Percentiles rank a stretch among this genome's conserved stretches.
phyloP scores from a whole-genome alignment of 92 coral and sea anemone genomes.

The Phenganax marumi region DNA sequence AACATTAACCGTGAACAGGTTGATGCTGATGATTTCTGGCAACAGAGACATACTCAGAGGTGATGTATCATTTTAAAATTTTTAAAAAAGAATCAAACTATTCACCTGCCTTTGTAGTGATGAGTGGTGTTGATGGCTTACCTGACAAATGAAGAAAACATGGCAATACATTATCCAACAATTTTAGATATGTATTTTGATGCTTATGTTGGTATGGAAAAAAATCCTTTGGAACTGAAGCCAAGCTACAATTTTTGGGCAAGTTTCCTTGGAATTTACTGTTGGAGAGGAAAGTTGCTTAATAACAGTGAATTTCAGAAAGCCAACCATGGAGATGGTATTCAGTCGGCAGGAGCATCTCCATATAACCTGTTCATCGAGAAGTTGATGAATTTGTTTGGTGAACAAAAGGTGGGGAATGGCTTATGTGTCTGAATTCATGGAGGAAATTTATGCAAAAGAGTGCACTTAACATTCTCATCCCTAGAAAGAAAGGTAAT shows the following conservation, averaged over 20 bases:
- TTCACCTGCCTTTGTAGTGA: no score
- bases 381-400: slow-evolving; percentile 29
- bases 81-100: no score
- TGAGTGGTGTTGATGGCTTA: no score
- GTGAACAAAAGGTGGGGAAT: slow-evolving; percentile 19
- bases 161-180: no score
- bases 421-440: not conserved
- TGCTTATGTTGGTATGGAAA: not conserved
- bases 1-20: slow-evolving; percentile 23
- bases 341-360: not conserved
- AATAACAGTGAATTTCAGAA: slow-evolving; percentile 34
- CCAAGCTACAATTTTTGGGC: slow-evolving; percentile 50
- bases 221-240: slow-evolving; percentile 4
- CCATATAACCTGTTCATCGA: slow-evolving; percentile 4
- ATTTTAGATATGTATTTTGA: no score
- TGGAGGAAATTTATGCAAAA: not conserved
- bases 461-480: not conserved
- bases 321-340: not conserved
- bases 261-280: slow-evolving; percentile 33
- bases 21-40: slow-evolving; percentile 36
- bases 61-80: not conserved
- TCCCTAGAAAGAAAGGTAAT: no score
- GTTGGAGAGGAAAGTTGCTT: slow-evolving; percentile 13
- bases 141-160: not conserved
- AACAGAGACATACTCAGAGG: slow-evolving; percentile 23